Evolutionary conservation across 92 coral and sea anemone species (phyloP).

Genomic region (Zoanthus sansibaricus): DNA sequence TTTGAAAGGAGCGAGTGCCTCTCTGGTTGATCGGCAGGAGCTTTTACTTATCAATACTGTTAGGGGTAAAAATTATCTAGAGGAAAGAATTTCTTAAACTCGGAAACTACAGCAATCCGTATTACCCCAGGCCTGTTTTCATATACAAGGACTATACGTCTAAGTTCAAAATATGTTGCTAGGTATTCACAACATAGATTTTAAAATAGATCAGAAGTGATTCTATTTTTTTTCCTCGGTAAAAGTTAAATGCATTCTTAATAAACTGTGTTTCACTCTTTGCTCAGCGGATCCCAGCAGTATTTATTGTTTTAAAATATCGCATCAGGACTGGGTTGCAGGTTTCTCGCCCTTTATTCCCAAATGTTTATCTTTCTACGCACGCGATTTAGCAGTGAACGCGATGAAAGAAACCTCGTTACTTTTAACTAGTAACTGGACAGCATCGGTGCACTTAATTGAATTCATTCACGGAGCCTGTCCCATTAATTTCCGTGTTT

Average conservation of each 20-base stretch:
- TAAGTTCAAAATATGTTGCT: conserved; percentile 60
- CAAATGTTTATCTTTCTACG: conserved; percentile 29
- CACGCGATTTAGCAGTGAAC: conserved; percentile 53
- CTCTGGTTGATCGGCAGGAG: conserved; percentile 50
- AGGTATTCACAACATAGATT: conserved; percentile 45
- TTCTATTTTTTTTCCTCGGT: background rate
- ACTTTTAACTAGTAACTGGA: conserved; percentile 43
- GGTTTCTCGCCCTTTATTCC: conserved; percentile 33
- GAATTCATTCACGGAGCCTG: conserved; percentile 67
- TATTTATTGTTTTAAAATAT: conserved; percentile 32
- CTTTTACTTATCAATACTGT: conserved; percentile 35
- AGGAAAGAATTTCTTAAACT: conserved; percentile 35
- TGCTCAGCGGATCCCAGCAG: conserved; percentile 30
- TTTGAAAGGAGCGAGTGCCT: conserved; percentile 61
- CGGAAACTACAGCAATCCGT: conserved; percentile 55
- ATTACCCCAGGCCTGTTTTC: conserved; percentile 72
- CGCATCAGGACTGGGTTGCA: conserved; percentile 35
- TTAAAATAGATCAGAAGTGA: background rate
- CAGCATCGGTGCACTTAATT: conserved; percentile 56
- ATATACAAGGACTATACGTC: conserved; percentile 52
- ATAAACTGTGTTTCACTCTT: conserved; percentile 26
- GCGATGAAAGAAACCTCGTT: conserved; percentile 37
- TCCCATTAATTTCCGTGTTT: conserved; percentile 78
- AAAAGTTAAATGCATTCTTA: conserved; percentile 20
- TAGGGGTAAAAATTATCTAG: conserved; percentile 31